A percentile compares a stretch with the other conserved stretches of the same genome.
Conservation (phyloP, 2,888 invertebrate genomes). For the Poecilus cupreus region DNA sequence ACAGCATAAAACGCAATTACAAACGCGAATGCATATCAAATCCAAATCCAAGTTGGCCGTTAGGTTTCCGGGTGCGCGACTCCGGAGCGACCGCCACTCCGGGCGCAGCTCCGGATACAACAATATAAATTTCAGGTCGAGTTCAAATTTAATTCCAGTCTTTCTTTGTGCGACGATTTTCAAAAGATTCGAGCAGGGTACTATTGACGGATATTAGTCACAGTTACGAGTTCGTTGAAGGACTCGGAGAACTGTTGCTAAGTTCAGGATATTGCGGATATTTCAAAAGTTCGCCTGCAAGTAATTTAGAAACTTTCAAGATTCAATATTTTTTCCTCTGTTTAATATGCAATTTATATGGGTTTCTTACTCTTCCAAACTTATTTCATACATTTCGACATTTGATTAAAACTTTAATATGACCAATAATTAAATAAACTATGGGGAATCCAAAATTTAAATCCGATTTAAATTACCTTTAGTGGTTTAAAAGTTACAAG, state of each 20-base stretch:
- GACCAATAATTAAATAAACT: no score
- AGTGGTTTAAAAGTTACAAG: no score
- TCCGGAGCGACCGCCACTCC: neutral
- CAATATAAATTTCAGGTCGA: conserved; percentile 36
- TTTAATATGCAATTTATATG: neutral
- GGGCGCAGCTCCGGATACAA: conserved; percentile 8
- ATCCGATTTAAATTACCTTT: no score
- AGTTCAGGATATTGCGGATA: neutral
- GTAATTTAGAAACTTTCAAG: conserved; percentile 8
- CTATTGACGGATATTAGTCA: conserved; percentile 31
- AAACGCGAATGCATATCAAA: conserved; percentile 31
- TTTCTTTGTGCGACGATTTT: conserved; percentile 40
- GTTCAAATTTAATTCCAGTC: conserved; percentile 43
- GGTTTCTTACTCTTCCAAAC: no score
- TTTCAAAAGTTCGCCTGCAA: neutral
- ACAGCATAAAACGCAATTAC: conserved; percentile 8
- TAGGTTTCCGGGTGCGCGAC: neutral
- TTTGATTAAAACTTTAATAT: no score
- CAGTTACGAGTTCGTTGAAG: conserved; percentile 22
- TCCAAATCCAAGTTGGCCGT: neutral
- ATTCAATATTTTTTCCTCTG: neutral
- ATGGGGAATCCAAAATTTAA: no score
- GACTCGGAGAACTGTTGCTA: conserved; percentile 10
- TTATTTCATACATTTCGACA: no score
- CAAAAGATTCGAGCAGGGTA: conserved; percentile 27